Evolutionary conservation across 2,113 vertebrate species (phyloP).

Genomic region (Lynx canadensis): DNA sequence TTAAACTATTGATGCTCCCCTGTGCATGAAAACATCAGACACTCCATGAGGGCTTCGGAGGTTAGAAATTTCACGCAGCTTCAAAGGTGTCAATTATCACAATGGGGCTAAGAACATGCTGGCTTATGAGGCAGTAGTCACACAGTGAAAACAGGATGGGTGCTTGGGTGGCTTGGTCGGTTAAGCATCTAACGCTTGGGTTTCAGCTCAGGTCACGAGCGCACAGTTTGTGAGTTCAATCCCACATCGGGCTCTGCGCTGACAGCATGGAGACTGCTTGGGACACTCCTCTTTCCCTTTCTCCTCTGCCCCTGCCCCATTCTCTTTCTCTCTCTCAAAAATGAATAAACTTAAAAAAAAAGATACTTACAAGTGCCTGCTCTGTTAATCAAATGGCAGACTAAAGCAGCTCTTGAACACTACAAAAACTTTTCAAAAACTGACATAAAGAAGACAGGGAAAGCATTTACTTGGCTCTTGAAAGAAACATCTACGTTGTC

Average conservation of each 20-base stretch:
- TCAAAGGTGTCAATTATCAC: not conserved
- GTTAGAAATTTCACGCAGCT: not conserved
- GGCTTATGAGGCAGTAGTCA: not conserved
- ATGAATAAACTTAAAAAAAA: not conserved
- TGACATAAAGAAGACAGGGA: not conserved
- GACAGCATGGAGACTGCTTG: too few species aligned
- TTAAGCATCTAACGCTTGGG: too few species aligned
- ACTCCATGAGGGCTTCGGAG: not conserved
- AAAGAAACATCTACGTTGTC: not conserved
- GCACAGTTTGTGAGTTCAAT: too few species aligned
- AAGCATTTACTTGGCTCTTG: not conserved
- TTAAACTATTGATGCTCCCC: not conserved
- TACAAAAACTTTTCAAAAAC: slow-evolving; percentile 25
- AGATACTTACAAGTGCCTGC: not conserved
- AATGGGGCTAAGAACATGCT: not conserved
- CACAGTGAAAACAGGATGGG: not conserved
- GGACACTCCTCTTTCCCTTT: too few species aligned
- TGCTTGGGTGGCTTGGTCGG: too few species aligned
- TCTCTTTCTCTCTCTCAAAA: too few species aligned
- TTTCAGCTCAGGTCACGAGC: too few species aligned
- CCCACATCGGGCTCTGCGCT: too few species aligned
- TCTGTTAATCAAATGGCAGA: not conserved
- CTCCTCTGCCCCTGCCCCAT: too few species aligned
- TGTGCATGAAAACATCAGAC: not conserved
- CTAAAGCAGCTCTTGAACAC: not conserved